Base-by-base conservation (phyloP, 2,888 invertebrate species). In the Cyclophora albipunctata region DNA sequence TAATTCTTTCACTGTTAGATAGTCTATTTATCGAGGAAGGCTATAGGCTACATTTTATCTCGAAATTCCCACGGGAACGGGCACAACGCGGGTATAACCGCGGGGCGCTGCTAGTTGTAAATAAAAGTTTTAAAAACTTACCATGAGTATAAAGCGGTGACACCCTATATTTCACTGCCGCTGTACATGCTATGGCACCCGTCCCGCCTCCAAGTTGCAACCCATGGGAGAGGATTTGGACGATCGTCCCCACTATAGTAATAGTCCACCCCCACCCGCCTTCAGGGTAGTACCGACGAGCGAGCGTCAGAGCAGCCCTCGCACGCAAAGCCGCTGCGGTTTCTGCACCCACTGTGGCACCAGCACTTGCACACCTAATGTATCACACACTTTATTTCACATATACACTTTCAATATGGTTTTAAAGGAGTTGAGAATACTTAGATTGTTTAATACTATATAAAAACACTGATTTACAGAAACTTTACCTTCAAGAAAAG, bases 211-310 rank as follows among this genome's bases (percentile, higher is more conserved):
- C 90, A 59, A 94, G 89, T 71, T 95, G 95, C 49, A 95, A 81
- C 4, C 95, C 95, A 65, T 94, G 93, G 46, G 92, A 91, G 47
- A 96, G 81, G 48, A 94, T 82, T 73, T 95, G 93, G 34, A 94
- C 93, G 51, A 94, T 80, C 34, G 93, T 90, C 34, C 93, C 92
- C 58, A 94, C 94, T 48, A 91, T 90, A 46, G 93, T 91, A 53
- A 96, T 91, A 47, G 95, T 91, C 94, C 94, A 96, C 7, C 96
- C 95, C 95, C 95, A 96, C 7, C 95, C 95, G 3, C 95, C 95
- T 84, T 96, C 96, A 3, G 95, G 95, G 78, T 95, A 95, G 83
- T 95, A 95, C 64, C 95, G 93, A 40, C 93, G 89, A 51, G 92
- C 92, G 45, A 93, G 87, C 45, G 93, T 90, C 48, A 92, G 85